phyloP scores from a whole-genome alignment of 2,113 vertebrate species.

The Charadrius vociferus region DNA sequence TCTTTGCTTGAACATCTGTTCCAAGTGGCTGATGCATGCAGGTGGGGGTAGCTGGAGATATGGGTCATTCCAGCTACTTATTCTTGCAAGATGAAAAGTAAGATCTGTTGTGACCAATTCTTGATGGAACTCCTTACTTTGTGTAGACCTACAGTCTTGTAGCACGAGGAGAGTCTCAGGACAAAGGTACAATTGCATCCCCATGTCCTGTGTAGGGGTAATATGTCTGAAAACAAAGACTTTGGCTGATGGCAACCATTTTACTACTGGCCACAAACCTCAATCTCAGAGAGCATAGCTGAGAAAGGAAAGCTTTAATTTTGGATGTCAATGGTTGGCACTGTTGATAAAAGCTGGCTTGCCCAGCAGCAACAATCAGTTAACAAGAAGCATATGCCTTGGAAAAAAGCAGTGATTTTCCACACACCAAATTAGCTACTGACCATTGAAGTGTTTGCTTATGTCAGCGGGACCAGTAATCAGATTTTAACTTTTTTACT shows the following conservation, averaged over 20 bases:
- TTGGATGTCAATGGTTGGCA: background rate
- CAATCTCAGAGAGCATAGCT: background rate
- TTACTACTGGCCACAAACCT: background rate
- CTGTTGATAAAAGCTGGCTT: background rate
- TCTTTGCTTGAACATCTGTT: background rate
- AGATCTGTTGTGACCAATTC: background rate
- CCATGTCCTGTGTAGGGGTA: fast-evolving
- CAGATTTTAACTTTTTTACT: background rate
- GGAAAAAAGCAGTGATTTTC: background rate
- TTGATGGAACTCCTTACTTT: background rate
- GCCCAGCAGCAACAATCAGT: background rate
- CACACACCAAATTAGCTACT: background rate
- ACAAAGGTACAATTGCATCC: fast-evolving
- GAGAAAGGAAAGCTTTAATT: background rate
- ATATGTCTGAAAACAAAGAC: background rate
- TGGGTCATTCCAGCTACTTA: background rate
- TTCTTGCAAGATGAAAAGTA: background rate
- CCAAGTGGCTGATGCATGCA: background rate
- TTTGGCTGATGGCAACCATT: background rate
- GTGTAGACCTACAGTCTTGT: fast-evolving
- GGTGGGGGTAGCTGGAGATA: background rate
- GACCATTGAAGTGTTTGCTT: background rate
- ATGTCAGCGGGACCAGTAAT: background rate
- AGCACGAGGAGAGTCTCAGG: too few species aligned
- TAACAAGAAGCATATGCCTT: background rate